Evolutionary conservation across 92 coral and sea anemone genomes (phyloP).

Genomic region (Actinernus sp.): DNA sequence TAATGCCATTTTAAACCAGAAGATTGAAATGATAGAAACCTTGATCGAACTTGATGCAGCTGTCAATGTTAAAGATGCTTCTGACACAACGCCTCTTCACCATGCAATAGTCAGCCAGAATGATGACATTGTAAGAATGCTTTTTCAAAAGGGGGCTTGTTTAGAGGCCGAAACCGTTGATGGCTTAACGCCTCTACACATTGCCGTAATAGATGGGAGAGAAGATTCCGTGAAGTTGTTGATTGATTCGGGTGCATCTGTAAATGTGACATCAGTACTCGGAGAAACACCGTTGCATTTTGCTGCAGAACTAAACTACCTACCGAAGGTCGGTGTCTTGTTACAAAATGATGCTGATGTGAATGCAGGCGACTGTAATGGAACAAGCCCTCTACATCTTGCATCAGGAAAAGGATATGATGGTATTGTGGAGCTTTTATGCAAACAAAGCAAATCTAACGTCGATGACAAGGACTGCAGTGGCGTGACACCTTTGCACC

Average conservation of each 20-base stretch:
- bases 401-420: slow-evolving; percentile 29
- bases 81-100: slow-evolving; percentile 25
- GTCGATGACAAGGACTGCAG: slow-evolving; percentile 12
- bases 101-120: slow-evolving; percentile 31
- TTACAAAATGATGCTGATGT: slow-evolving; percentile 27
- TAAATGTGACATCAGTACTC: slow-evolving; percentile 29
- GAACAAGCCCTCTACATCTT: slow-evolving; percentile 20
- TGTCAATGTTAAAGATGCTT: slow-evolving; percentile 40
- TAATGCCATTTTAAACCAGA: slow-evolving; percentile 24
- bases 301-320: slow-evolving; percentile 46
- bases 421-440: slow-evolving; percentile 27
- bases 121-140: slow-evolving; percentile 22
- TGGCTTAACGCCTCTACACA: slow-evolving; percentile 28
- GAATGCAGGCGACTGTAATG: slow-evolving; percentile 32
- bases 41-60: slow-evolving; percentile 33
- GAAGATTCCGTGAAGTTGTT: slow-evolving; percentile 11
- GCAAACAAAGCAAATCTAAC: slow-evolving; percentile 16
- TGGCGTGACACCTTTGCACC: slow-evolving; percentile 21
- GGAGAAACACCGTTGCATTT: slow-evolving; percentile 68
- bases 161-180: slow-evolving; percentile 21
- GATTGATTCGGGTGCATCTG: slow-evolving; percentile 25
- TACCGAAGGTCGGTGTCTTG: slow-evolving; percentile 5
- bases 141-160: slow-evolving; percentile 28
- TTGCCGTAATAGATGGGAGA: slow-evolving; percentile 27
- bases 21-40: slow-evolving; percentile 20